These are phyloP conservation scores for Patella ulyssiponensis DNA, from an alignment of 2,888 invertebrate species.

Conservation along the genomic window DNA sequence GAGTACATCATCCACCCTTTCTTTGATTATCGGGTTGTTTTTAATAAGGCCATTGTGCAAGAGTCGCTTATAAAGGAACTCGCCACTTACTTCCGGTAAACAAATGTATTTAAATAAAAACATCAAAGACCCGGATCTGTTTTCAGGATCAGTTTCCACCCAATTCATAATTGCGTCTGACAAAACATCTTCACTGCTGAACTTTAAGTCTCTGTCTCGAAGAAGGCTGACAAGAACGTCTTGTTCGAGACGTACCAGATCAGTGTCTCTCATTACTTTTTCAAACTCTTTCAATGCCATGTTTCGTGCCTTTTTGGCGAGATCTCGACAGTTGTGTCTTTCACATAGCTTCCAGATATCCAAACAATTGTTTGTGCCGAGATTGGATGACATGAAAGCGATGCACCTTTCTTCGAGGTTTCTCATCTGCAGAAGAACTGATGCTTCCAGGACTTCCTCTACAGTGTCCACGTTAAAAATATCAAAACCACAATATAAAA, in stretches of 20 bases:
- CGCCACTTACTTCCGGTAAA: slow-evolving; percentile 29
- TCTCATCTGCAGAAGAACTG: slow-evolving; percentile 22
- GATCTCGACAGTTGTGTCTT: slow-evolving; percentile 14
- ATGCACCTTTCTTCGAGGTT: slow-evolving; percentile 25
- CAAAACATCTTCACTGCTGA: slow-evolving; percentile 14
- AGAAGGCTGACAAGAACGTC: slow-evolving; percentile 22
- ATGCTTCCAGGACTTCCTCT: slow-evolving; percentile 25
- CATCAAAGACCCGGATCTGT: slow-evolving; percentile 18
- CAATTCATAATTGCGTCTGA: slow-evolving; percentile 27
- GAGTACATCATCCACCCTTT: slow-evolving; percentile 24
- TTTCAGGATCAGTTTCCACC: slow-evolving; percentile 22
- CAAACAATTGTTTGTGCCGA: slow-evolving; percentile 20
- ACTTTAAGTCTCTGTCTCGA: slow-evolving; percentile 3
- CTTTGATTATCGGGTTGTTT: slow-evolving; percentile 14
- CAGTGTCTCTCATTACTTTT: slow-evolving; percentile 10
- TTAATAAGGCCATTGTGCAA: slow-evolving; percentile 27
- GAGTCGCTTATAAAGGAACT: slow-evolving; percentile 21
- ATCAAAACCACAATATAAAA: slow-evolving; percentile 26
- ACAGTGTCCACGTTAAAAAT: slow-evolving; percentile 13
- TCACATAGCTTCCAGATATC: slow-evolving; percentile 6
- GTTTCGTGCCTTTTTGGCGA: slow-evolving; percentile 12
- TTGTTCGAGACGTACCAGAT: slow-evolving; percentile 19
- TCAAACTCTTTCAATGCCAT: slow-evolving; percentile 12
- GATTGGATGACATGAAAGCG: slow-evolving; percentile 11
- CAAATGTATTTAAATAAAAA: slow-evolving; percentile 29